Evolutionary conservation across 2,113 vertebrate genomes (phyloP), one percentile per base, ranked within the genome.

Genomic region (Thalassoma bifasciatum): DNA sequence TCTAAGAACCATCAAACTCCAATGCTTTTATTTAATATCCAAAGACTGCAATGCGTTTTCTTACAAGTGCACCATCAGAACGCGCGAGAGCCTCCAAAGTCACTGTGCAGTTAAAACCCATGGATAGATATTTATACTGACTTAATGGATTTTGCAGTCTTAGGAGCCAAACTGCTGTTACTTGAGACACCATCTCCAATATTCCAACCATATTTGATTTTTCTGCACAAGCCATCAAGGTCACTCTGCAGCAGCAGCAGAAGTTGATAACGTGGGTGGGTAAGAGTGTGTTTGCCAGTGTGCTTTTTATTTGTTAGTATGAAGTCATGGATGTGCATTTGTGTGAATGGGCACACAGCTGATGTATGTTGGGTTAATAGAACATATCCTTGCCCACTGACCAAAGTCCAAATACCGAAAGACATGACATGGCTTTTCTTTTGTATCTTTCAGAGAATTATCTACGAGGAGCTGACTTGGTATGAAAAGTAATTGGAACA

Each of bases 231-330:
- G 46, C 49, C 63, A 50, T 38, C 14, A 10, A 54, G 47, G 51
- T 51, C 36, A 47, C 51, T 59, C 56, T 66, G 60, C 37, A 6
- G 58, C 37, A 26, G 58, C 37, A 26, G 37, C 37, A 21, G 13
- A 21, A 62, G 40, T n/a, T 22, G 36, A 47, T 34, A 36, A 46
- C 3, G 24, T 81, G 69, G 49, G 65, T 8, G 64, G 49, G 63
- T 75, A 46, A 14, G 19, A 62, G 42, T 16, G 6, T 46, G 30
- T 23, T 38, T 19, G 12, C 52, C 47, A 65, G 14, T 17, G 11
- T 36, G 10, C 67, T 34, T 34, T 63, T 46, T 53, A 58, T 67
- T 51, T 11, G 19, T 26, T 16, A 54, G 14, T 11, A 40, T 37
- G 11, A 66, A 58, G n/a, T 66, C 46, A 63, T 47, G 47, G 40